Evolutionary conservation across 2,888 invertebrate species (phyloP), one percentile per base, ranked within the genome.

Genomic region (Spodoptera littoralis): DNA sequence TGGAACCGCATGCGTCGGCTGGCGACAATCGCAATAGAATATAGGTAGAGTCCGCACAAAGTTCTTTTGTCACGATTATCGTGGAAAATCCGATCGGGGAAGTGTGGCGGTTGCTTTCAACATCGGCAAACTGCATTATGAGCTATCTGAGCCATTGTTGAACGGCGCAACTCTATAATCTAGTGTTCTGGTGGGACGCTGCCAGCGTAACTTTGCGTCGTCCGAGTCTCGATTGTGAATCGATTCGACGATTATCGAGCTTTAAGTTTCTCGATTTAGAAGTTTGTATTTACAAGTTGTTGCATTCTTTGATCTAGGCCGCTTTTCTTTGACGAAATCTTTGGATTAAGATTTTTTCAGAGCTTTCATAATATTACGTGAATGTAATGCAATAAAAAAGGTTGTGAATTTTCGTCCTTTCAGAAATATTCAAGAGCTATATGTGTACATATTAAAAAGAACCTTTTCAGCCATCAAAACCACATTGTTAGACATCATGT

Each of bases 51-150:
- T 87, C 88, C 84, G 86, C 80, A 84, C 90, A 92, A 92, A 93
- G 93, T 94, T 93, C 94, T 94, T 93, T 94, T 94, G 94, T 94
- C 90, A 88, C 90, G 92, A 94, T 94, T 93, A 93, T 94, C 93
- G 88, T 86, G 90, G 92, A 90, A 91, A 93, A 93, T 93, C 93
- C 93, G 93, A 94, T 94, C 92, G 90, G 85, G 90, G 92, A 92
- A 92, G 92, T 91, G 90, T 92, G 90, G 91, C 90, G 88, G 86
- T 82, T 82, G 91, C 92, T 91, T 92, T 92, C 91, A 91, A 90
- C 88, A 86, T 84, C 88, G 88, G 91, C 90, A 91, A 93, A 93
- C 93, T 93, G 93, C 92, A 93, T 93, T 93, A 92, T 92, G 90
- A 92, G 92, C 88, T 92, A 93, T 93, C 93, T 88, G 87, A 87